Evolutionary conservation across 2,888 invertebrate species (phyloP), one percentile per base, ranked within the genome.

Genomic region (Coleophora flavipennella): DNA sequence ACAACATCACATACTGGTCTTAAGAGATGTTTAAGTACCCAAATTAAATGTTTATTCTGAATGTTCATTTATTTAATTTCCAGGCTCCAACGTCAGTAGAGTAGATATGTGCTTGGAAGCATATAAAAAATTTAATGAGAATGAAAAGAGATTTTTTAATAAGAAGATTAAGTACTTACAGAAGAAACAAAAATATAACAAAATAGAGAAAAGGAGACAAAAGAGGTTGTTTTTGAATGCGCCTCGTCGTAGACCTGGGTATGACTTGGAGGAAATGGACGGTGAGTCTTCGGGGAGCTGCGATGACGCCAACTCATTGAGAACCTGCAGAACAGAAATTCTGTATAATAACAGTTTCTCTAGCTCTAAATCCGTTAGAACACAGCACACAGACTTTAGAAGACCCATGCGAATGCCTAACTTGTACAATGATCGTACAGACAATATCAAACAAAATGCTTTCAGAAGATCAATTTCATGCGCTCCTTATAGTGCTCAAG

Each of bases 281-380:
- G 76, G 77, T 59, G 60, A 72, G 46, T 79, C 79, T 13, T 76
- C 80, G 4, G 43, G 67, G 14, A 76, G 74, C 42, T 73, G 74
- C 58, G 72, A 78, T 59, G 75, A 73, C 48, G 57, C 62, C 44
- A 59, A 54, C 41, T 75, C 77, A 2, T 47, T 51, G 42, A 59
- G 53, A 41, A 74, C 77, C 2, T 50, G 51, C 14, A 62, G 52
- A 47, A 67, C 67, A 33, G 51, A 49, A 29, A 42, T 50, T 35
- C 54, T 51, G 39, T 62, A 51, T 43, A 51, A 55, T 36, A 63
- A 62, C 35, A 57, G 54, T 49, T 45, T 54, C 43, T 57, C 59
- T 28, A 57, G 54, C 49, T 51, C 56, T 49, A 51, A 53, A 55
- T 53, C 62, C 53, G 58, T 61, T 40, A 65, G 55, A 49, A 55